Percentiles rank a stretch among this genome's conserved stretches.
Evolutionary conservation across 2,888 invertebrate genomes (phyloP).

Genomic region (Carterocephalus palaemon): DNA sequence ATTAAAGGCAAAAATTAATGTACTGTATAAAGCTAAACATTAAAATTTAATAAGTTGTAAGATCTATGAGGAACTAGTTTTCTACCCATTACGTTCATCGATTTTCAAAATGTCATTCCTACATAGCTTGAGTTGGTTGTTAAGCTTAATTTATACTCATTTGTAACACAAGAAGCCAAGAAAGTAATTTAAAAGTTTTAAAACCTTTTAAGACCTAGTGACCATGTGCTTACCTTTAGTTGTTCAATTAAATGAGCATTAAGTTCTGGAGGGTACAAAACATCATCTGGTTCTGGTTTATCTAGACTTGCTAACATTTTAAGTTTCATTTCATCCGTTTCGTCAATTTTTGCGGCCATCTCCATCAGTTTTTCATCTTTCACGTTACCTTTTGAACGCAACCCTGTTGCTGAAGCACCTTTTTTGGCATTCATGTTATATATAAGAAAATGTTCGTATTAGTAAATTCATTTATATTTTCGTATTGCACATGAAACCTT

Average conservation of each 20-base stretch:
- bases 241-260: conserved; percentile 80
- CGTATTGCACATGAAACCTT: conserved; percentile 8
- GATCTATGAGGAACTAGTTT: no score
- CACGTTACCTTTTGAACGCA: conserved; percentile 39
- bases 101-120: no score
- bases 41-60: no score
- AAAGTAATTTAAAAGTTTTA: no score
- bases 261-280: conserved; percentile 80
- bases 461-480: background rate
- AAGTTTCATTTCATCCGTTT: conserved; percentile 72
- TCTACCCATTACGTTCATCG: no score
- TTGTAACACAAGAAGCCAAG: no score
- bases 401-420: conserved; percentile 37
- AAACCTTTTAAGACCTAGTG: no score
- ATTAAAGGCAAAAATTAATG: background rate
- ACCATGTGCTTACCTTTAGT: conserved; percentile 73
- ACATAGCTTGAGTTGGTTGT: no score
- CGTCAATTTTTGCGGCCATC: conserved; percentile 64
- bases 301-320: conserved; percentile 63
- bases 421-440: conserved; percentile 43
- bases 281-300: conserved; percentile 63
- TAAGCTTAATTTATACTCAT: no score
- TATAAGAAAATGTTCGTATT: background rate
- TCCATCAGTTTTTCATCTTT: conserved; percentile 54
- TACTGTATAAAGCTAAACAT: no score